Evolutionary conservation across 2,113 vertebrate genomes (phyloP).

Genomic region (Catharus minimus): DNA sequence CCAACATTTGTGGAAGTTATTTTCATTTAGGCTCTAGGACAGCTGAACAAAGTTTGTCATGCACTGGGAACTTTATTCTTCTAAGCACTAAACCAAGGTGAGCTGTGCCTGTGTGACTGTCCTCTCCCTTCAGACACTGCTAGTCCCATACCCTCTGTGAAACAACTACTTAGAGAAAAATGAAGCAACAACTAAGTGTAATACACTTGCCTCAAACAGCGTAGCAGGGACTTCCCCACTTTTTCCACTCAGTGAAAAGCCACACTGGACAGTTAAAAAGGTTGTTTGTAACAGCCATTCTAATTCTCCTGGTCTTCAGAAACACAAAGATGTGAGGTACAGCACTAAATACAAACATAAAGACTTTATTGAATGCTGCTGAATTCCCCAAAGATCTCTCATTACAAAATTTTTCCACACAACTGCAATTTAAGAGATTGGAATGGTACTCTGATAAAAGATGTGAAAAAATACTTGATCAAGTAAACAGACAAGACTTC

Average conservation of each 20-base stretch:
- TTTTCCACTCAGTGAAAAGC: not conserved
- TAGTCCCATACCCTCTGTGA: not conserved
- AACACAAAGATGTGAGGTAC: constrained; percentile 59
- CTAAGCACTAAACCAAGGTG: not conserved
- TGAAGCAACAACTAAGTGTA: not conserved
- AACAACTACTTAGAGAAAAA: not conserved
- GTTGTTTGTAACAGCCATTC: not conserved
- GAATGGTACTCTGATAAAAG: constrained; percentile 90
- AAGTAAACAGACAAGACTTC: constrained; percentile 73
- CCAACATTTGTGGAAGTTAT: fast-evolving
- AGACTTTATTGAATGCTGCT: constrained; percentile 94
- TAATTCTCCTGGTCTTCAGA: not conserved
- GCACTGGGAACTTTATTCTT: not conserved
- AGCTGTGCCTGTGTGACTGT: not conserved
- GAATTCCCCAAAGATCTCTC: constrained; percentile 84
- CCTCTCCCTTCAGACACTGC: not conserved
- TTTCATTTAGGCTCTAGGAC: not conserved
- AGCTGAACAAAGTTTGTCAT: not conserved
- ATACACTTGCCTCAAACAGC: not conserved
- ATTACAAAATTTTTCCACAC: constrained; percentile 90
- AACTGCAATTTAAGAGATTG: constrained; percentile 83
- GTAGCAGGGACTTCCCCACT: not conserved
- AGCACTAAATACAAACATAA: constrained; percentile 90
- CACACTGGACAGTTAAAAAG: not conserved
- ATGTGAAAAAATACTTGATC: constrained; percentile 77